These are phyloP conservation scores for Chelonus formosanus DNA, from an alignment of 2,888 invertebrate species.

Conservation along the genomic window DNA sequence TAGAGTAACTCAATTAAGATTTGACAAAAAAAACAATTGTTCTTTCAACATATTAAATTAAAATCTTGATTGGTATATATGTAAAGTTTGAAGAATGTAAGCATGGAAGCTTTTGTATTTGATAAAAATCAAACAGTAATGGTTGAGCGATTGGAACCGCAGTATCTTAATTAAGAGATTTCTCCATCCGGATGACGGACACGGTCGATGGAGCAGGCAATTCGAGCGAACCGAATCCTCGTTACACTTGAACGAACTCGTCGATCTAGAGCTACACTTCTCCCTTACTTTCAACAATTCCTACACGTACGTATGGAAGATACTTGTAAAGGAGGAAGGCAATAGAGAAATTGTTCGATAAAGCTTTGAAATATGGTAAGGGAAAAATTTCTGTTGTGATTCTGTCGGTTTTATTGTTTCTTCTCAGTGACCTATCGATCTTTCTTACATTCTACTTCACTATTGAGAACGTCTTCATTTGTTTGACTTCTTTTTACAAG, in stretches of 20 bases:
- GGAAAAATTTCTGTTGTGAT: slow-evolving; percentile 2
- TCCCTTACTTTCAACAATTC: too few species aligned
- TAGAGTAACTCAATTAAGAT: too few species aligned
- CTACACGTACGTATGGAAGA: too few species aligned
- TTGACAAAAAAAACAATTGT: too few species aligned
- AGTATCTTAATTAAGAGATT: slow-evolving; percentile 35
- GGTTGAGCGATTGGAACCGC: slow-evolving; percentile 23
- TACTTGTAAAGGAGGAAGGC: slow-evolving; percentile 6
- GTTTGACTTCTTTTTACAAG: too few species aligned
- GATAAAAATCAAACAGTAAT: neutral
- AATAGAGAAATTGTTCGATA: slow-evolving; percentile 22
- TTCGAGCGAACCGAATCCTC: slow-evolving; percentile 25
- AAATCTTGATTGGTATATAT: too few species aligned
- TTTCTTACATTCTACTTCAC: too few species aligned
- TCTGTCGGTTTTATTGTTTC: neutral
- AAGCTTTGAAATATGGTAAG: neutral
- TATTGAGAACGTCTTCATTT: too few species aligned
- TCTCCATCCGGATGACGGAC: slow-evolving; percentile 30
- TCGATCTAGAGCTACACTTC: slow-evolving; percentile 13
- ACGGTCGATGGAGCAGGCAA: slow-evolving; percentile 33
- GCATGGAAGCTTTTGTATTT: too few species aligned
- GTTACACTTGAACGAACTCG: slow-evolving; percentile 23
- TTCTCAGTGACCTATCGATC: too few species aligned
- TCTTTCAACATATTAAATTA: too few species aligned
- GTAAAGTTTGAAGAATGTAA: too few species aligned